Conservation (phyloP, 2,797 vertebrate species). For the Platyrinchus mystaceus region DNA sequence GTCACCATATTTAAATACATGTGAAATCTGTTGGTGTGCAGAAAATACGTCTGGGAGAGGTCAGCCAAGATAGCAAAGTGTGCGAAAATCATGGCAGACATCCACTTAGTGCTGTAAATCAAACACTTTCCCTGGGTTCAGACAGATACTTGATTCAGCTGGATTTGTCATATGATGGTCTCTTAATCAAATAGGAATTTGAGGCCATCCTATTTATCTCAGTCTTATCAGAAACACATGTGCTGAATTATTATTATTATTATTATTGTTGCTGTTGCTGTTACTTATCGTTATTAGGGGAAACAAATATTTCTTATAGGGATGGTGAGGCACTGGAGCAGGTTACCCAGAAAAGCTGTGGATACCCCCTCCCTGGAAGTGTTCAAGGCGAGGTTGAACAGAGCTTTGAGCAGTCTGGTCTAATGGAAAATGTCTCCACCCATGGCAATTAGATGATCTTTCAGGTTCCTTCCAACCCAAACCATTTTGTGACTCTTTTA, state of each 20-base stretch:
- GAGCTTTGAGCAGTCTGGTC: background rate
- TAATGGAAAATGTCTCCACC: background rate
- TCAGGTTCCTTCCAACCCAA: background rate
- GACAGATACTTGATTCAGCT: constrained; percentile 34
- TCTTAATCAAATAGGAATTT: constrained; percentile 55
- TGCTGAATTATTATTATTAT: constrained; percentile 5
- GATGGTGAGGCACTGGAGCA: background rate
- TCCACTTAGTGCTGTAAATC: constrained; percentile 53
- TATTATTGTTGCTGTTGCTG: background rate
- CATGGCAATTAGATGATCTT: background rate
- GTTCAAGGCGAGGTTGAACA: background rate
- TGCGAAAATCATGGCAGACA: constrained; percentile 41
- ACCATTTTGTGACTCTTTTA: background rate
- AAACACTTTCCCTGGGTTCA: background rate
- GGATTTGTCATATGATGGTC: constrained; percentile 26
- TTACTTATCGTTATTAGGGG: background rate
- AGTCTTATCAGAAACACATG: constrained; percentile 55
- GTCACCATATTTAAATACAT: constrained; percentile 55
- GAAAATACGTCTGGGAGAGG: constrained; percentile 53
- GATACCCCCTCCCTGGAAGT: background rate
- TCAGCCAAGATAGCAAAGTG: constrained; percentile 40
- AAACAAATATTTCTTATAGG: background rate
- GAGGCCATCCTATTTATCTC: background rate
- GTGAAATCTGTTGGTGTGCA: constrained; percentile 33
- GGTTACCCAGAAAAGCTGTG: background rate